Evolutionary conservation across 2,888 invertebrate genomes (phyloP), one percentile per base, ranked within the genome.

Genomic region (Willowsia nigromaculata): DNA sequence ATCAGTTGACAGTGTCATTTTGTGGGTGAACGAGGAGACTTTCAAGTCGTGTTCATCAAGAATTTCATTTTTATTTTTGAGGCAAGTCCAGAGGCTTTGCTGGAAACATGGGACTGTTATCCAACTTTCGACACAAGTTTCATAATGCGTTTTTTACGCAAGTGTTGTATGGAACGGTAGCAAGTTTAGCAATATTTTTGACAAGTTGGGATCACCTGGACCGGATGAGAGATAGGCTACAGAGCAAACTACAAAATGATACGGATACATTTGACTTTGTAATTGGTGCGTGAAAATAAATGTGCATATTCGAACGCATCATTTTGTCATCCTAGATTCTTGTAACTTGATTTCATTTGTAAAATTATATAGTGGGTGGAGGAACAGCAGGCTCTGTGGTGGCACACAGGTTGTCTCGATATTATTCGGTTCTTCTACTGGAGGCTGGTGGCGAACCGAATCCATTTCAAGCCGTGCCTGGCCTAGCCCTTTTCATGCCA

Each of bases 391-490:
- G 89, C 5, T 65, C 85, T 22, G 82, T 85, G 5, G 40, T 86
- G 18, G 90, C 90, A 0, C 40, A 62, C 37, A 59, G 82, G 37
- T 71, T 86, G 30, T 87, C 86, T 0, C 76, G 83, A 30, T 80
- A 81, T 56, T 88, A 87, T 50, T 65, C 71, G 7, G 84, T 87
- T 27, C 50, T 90, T 33, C 92, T 95, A 22, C 93, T 95, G 81
- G 95, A 95, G 93, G 94, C 95, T 22, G 95, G 95, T 15, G 80
- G 81, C 0, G 94, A 95, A 92, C 95, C 95, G 0, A 94, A 94
- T 0, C 92, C 93, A 4, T 74, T 88, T 4, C 90, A 90, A 37
- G 62, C 78, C 13, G 87, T 81, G 13, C 94, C 95, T 0, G 94
- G 93, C 0, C 80, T 94, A n/a, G 85, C 94, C 0, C 78, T 93